Percentiles rank a stretch among this genome's conserved stretches.
Evolutionary conservation across 37 sponge, comb jelly and placozoan genomes (phyloP).

Genomic region (Chondrosia reniformis): DNA sequence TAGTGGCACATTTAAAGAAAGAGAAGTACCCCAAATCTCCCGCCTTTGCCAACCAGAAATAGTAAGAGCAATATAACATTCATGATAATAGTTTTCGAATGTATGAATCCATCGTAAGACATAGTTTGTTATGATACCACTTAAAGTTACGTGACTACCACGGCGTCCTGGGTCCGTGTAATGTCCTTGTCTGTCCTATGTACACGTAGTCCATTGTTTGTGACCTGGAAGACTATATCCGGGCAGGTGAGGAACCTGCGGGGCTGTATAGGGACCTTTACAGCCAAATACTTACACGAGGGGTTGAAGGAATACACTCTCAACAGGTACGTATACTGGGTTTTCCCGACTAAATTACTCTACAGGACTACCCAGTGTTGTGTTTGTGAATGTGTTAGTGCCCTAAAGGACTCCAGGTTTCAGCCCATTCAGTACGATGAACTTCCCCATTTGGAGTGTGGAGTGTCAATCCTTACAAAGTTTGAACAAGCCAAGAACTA

Average conservation of each 20-base stretch:
- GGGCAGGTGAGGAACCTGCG: slow-evolving; percentile 66
- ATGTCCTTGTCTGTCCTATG: not conserved
- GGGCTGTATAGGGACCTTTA: slow-evolving; percentile 98
- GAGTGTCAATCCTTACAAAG: slow-evolving; percentile 87
- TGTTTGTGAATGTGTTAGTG: slow-evolving; percentile 37
- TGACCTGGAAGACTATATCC: slow-evolving; percentile 97
- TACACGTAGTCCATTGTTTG: slow-evolving; percentile 86
- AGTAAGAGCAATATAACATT: too few relatives aligned
- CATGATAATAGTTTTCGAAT: too few relatives aligned
- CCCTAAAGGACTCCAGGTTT: slow-evolving; percentile 94
- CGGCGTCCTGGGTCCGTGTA: too few relatives aligned
- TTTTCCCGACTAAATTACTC: not conserved
- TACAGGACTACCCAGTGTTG: not conserved
- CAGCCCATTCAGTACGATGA: slow-evolving; percentile 75
- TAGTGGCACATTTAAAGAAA: slow-evolving; percentile 65
- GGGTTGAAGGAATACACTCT: slow-evolving; percentile 92
- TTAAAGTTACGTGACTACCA: too few relatives aligned
- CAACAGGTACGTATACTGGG: slow-evolving; percentile 58
- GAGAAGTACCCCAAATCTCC: slow-evolving; percentile 31
- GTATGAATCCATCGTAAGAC: too few relatives aligned
- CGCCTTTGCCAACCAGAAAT: slow-evolving; percentile 63
- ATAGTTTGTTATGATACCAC: too few relatives aligned
- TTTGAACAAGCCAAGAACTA: slow-evolving; percentile 79
- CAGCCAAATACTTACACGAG: slow-evolving; percentile 74
- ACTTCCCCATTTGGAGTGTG: slow-evolving; percentile 73